These are phyloP conservation scores for Oedothorax gibbosus DNA, from an alignment of 1,140 invertebrate genomes.

Conservation along the genomic window DNA sequence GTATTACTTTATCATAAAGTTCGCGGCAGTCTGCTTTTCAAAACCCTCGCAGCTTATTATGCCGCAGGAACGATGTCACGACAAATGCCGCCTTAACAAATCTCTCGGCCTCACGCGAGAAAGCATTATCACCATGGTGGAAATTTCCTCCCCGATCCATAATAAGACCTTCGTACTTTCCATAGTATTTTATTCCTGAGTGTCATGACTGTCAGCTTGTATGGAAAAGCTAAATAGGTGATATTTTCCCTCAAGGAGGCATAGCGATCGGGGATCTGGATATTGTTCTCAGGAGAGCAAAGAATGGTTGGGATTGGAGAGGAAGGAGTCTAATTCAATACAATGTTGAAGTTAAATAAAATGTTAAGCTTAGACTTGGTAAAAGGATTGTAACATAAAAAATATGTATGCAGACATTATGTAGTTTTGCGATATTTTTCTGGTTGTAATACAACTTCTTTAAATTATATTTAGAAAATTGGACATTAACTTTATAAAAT, in stretches of 20 bases:
- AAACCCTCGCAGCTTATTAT: constrained; percentile 38
- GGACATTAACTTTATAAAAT: no score
- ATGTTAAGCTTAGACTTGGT: no score
- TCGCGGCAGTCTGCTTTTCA: constrained; percentile 29
- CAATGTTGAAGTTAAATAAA: no score
- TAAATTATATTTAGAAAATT: no score
- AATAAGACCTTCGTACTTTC: constrained; percentile 35
- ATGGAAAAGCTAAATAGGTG: constrained; percentile 41
- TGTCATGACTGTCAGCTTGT: constrained; percentile 22
- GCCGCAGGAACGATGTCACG: constrained; percentile 28
- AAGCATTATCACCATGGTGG: constrained; percentile 21
- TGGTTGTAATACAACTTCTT: no score
- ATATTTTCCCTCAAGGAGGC: constrained; percentile 22
- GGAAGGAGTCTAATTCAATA: no score
- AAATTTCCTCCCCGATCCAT: constrained; percentile 23
- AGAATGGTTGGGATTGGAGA: no score
- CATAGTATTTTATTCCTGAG: constrained; percentile 29
- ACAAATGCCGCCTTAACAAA: constrained; percentile 44
- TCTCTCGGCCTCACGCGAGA: constrained; percentile 13
- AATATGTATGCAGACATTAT: no score
- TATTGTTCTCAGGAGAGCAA: no score
- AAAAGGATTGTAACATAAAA: no score
- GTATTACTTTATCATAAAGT: constrained; percentile 45
- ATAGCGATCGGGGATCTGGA: no score
- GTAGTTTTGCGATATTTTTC: no score